Conservation (phyloP, 2,888 invertebrate genomes). For the Cryptops parisi region DNA sequence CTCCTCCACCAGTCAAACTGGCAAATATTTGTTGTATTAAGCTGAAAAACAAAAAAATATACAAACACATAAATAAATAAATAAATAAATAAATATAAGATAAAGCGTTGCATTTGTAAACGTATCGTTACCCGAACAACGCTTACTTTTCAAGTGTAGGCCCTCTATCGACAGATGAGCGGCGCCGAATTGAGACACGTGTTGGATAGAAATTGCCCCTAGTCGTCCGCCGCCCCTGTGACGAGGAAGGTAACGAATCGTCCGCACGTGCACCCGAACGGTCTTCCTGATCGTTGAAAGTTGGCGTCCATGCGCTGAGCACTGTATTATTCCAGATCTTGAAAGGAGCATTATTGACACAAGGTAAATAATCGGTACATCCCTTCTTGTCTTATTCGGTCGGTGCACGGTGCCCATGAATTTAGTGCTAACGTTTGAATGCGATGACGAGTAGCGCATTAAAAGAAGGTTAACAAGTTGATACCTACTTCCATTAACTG, state of each 20-base stretch:
- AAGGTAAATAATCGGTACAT: no score
- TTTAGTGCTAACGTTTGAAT: no score
- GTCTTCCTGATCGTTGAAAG: not conserved
- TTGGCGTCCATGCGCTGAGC: not conserved
- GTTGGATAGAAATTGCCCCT: not conserved
- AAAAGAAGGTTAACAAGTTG: not conserved
- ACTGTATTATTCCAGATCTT: conserved; percentile 5
- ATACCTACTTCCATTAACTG: conserved; percentile 8
- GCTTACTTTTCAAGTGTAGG: conserved; percentile 8
- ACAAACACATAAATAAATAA: not conserved
- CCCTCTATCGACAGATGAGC: conserved; percentile 1
- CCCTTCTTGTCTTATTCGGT: no score
- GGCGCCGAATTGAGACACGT: conserved; percentile 8
- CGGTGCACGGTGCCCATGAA: no score
- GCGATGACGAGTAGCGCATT: not conserved
- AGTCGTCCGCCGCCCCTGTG: conserved; percentile 3
- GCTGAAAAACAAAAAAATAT: conserved; percentile 6
- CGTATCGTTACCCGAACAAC: no score
- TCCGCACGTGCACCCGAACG: conserved; percentile 1
- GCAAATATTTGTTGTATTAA: conserved; percentile 18
- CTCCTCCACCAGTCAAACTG: conserved; percentile 15
- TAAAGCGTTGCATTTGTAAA: no score
- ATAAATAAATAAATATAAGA: not conserved
- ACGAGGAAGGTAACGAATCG: conserved; percentile 1
- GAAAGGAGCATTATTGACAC: not conserved